Conservation (phyloP, 2,888 invertebrate genomes). For the Sesia apiformis region DNA sequence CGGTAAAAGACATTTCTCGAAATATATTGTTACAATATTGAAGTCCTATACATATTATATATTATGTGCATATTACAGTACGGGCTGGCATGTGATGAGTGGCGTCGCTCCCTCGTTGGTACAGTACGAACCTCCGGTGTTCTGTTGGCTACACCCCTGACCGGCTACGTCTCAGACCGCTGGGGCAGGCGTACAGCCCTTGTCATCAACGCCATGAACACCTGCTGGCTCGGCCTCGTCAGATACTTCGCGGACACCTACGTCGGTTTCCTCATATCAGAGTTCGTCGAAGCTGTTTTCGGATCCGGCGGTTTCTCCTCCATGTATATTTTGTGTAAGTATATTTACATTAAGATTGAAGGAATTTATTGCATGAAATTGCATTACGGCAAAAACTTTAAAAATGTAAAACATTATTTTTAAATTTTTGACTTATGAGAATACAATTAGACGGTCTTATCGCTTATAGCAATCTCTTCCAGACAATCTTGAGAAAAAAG, state of each 20-base stretch:
- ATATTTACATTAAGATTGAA: too few relatives aligned
- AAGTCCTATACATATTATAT: too few relatives aligned
- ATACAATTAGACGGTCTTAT: too few relatives aligned
- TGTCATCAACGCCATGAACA: conserved; percentile 69
- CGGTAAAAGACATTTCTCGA: too few relatives aligned
- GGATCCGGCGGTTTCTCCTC: conserved; percentile 80
- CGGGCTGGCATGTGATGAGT: conserved; percentile 76
- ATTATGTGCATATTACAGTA: conserved; percentile 49
- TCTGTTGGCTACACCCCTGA: conserved; percentile 78
- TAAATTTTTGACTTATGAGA: too few relatives aligned
- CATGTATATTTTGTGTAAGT: conserved; percentile 79
- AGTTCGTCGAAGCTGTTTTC: conserved; percentile 79
- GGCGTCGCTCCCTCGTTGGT: conserved; percentile 82
- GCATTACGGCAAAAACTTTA: too few relatives aligned
- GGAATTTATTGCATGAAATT: too few relatives aligned
- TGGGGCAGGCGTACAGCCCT: conserved; percentile 77
- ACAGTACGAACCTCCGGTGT: conserved; percentile 80
- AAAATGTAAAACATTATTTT: too few relatives aligned
- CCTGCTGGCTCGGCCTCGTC: conserved; percentile 76
- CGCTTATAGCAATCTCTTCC: too few relatives aligned
- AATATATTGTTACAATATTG: too few relatives aligned
- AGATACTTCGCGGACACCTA: conserved; percentile 76
- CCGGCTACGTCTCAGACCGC: conserved; percentile 82
- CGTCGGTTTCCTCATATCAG: conserved; percentile 76
- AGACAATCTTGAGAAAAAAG: too few relatives aligned